Conservation (phyloP, 2,888 invertebrate species). For the Cordilura impudica region DNA sequence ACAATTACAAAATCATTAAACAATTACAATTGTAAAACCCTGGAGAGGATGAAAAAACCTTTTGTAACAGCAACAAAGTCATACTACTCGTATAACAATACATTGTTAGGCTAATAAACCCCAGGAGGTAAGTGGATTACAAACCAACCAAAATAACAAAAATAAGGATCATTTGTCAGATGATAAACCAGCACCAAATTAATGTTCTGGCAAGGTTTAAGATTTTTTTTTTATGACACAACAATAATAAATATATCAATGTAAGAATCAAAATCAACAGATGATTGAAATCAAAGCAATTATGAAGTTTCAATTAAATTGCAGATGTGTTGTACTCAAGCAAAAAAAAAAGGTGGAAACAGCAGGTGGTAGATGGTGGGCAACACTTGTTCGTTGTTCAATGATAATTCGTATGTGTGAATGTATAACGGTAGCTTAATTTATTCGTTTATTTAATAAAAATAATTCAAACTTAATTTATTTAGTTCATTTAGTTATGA, state of each 20-base stretch:
- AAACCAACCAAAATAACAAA: neutral
- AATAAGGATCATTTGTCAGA: constrained; percentile 17
- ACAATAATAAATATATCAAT: neutral
- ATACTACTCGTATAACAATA: neutral
- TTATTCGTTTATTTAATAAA: no score
- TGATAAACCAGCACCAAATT: neutral
- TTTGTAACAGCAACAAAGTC: neutral
- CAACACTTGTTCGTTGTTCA: no score
- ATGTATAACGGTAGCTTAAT: no score
- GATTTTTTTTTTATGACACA: neutral
- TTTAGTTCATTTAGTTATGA: no score
- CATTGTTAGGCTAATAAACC: neutral
- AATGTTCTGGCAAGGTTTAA: neutral
- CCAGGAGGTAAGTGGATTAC: constrained; percentile 22
- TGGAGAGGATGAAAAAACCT: neutral
- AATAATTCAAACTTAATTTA: no score
- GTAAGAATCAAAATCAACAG: neutral
- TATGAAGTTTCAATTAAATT: neutral
- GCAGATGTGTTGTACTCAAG: constrained; percentile 4
- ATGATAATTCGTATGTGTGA: no score
- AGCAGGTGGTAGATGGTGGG: constrained; percentile 21
- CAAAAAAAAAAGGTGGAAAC: no score
- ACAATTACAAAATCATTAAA: constrained; percentile 34
- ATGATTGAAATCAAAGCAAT: neutral
- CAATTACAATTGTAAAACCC: constrained; percentile 10